Evolutionary conservation across 1,140 invertebrate genomes (phyloP).

Genomic region (Hylyphantes graminicola): DNA sequence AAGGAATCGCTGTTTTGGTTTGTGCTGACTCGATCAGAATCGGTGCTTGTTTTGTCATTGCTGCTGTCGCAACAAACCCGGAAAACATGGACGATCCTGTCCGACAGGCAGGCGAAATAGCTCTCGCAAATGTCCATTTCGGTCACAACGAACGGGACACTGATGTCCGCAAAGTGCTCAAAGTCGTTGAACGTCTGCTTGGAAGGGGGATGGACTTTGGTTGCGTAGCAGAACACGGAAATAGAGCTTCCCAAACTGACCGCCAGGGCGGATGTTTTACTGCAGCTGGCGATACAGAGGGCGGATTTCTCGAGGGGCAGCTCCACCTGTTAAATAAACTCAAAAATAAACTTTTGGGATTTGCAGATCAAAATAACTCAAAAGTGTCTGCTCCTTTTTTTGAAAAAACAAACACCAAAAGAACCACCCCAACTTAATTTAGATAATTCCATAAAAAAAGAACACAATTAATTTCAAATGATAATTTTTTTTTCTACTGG

Average conservation of each 20-base stretch:
- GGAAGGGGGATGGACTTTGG: slow-evolving; percentile 75
- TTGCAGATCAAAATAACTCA: too few species aligned
- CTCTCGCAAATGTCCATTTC: slow-evolving; percentile 73
- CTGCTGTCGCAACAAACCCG: slow-evolving; percentile 55
- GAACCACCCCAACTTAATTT: too few species aligned
- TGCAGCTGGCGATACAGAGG: slow-evolving; percentile 74
- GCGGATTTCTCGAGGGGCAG: slow-evolving; percentile 73
- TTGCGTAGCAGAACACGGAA: slow-evolving; percentile 73
- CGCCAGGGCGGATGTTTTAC: slow-evolving; percentile 74
- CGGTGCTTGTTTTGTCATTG: background rate
- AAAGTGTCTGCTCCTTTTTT: too few species aligned
- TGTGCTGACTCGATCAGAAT: background rate
- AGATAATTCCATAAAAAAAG: too few species aligned
- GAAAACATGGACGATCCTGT: slow-evolving; percentile 69
- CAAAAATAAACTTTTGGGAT: too few species aligned
- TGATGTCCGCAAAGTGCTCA: slow-evolving; percentile 71
- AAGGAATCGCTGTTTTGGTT: too few species aligned
- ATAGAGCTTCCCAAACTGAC: slow-evolving; percentile 72
- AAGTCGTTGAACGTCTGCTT: slow-evolving; percentile 76
- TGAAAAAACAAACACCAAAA: too few species aligned
- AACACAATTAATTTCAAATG: too few species aligned
- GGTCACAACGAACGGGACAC: slow-evolving; percentile 71
- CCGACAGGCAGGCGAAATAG: slow-evolving; percentile 72
- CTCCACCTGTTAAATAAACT: too few species aligned
- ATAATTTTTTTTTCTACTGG: too few species aligned